Percentiles rank a stretch among this genome's conserved stretches.
Evolutionary conservation across 2,888 invertebrate species (phyloP).

Genomic region (Napeogenes inachia): DNA sequence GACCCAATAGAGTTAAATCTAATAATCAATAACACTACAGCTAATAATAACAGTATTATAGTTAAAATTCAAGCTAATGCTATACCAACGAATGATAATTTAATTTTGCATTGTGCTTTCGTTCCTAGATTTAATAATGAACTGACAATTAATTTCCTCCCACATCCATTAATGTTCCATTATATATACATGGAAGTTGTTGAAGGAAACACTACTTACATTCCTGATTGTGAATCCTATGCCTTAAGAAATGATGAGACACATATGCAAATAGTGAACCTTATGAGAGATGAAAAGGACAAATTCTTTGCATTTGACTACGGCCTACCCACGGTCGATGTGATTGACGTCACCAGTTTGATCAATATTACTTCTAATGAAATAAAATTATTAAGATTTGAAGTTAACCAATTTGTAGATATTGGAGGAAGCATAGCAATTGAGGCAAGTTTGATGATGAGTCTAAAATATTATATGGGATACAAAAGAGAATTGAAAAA

Average conservation of each 20-base stretch:
- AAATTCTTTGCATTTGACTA: conserved; percentile 87
- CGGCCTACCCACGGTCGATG: conserved; percentile 80
- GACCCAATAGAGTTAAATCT: conserved; percentile 59
- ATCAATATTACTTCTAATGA: conserved; percentile 82
- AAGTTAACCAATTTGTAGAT: conserved; percentile 82
- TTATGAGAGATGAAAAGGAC: conserved; percentile 80
- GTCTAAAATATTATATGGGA: conserved; percentile 71
- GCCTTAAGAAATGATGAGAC: conserved; percentile 46
- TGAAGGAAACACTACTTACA: conserved; percentile 42
- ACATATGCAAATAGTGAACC: conserved; percentile 50
- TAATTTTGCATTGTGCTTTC: conserved; percentile 68
- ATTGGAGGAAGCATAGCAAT: conserved; percentile 88
- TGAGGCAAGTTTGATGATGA: conserved; percentile 82
- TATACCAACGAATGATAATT: conserved; percentile 71
- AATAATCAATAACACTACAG: conserved; percentile 56
- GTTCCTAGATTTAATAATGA: conserved; percentile 59
- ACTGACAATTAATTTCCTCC: conserved; percentile 67
- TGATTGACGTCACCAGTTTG: conserved; percentile 80
- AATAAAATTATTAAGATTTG: conserved; percentile 82
- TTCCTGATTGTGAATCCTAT: conserved; percentile 62
- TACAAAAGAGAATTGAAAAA: conserved; percentile 52
- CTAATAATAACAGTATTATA: conserved; percentile 38
- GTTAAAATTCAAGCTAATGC: conserved; percentile 74
- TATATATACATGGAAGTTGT: conserved; percentile 62
- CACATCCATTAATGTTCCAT: conserved; percentile 79